These are phyloP conservation scores for Heliconius hermathena DNA, from an alignment of 1,140 invertebrate genomes.

Conservation along the genomic window DNA sequence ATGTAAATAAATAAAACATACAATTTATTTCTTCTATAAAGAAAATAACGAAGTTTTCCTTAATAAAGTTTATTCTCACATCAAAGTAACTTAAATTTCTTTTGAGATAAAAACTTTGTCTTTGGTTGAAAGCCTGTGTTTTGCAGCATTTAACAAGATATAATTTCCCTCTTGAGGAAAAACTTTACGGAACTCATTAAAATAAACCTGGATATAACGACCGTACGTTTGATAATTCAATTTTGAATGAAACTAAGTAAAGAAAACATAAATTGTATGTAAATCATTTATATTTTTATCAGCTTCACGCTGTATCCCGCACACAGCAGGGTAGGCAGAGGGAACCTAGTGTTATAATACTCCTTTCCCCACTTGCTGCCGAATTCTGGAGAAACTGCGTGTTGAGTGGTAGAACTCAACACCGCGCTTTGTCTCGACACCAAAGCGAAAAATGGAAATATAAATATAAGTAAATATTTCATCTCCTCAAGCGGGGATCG, in stretches of 20 bases:
- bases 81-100: neutral
- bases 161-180: conserved; percentile 6
- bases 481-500: too few species aligned
- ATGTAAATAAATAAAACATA: neutral
- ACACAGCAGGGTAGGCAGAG: too few species aligned
- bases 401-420: too few species aligned
- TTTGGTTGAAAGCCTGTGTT: conserved; percentile 7
- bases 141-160: conserved; percentile 11
- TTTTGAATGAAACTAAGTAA: neutral
- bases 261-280: neutral
- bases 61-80: conserved; percentile 1
- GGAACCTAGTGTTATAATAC: too few species aligned
- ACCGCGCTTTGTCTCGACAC: too few species aligned
- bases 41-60: neutral
- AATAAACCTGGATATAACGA: neutral
- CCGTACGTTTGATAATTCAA: neutral
- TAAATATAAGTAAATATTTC: too few species aligned
- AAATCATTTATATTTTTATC: neutral
- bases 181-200: conserved; percentile 19
- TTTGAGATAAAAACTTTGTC: neutral
- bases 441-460: too few species aligned
- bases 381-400: too few species aligned
- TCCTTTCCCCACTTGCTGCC: too few species aligned
- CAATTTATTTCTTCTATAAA: neutral
- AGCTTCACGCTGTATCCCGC: too few species aligned